phyloP scores from a whole-genome alignment of 2,113 vertebrate species.

The Rhagologus leucostigma region DNA sequence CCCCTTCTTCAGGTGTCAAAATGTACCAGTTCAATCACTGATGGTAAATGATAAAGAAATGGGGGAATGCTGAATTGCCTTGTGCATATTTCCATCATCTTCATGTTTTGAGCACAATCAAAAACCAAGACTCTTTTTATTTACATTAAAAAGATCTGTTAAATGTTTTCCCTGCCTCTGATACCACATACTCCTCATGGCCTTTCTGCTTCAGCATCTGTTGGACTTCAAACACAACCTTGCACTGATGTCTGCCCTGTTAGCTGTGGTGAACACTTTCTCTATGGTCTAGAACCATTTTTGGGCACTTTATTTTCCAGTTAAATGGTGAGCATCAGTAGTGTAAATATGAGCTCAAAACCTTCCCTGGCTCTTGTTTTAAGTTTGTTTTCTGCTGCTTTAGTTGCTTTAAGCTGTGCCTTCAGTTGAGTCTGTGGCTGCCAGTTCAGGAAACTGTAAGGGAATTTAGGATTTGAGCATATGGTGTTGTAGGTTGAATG shows the following conservation, averaged over 20 bases:
- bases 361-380: neutral
- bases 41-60: neutral
- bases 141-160: neutral
- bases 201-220: neutral
- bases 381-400: neutral
- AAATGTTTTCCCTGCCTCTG: neutral
- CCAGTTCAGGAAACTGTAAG: neutral
- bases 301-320: neutral
- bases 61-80: neutral
- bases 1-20: neutral
- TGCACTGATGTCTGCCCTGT: neutral
- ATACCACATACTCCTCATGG: rapidly evolving
- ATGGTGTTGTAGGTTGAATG: neutral
- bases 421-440: neutral
- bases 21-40: neutral
- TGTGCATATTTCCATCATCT: neutral
- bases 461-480: neutral
- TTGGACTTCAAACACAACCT: neutral
- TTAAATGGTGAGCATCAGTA: neutral
- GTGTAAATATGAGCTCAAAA: neutral
- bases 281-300: neutral
- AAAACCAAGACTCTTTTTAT: neutral
- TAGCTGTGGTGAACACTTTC: neutral
- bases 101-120: neutral
- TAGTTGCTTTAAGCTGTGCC: neutral